Evolutionary conservation across 2,113 vertebrate species (phyloP).

Genomic region (Centrocercus urophasianus): DNA sequence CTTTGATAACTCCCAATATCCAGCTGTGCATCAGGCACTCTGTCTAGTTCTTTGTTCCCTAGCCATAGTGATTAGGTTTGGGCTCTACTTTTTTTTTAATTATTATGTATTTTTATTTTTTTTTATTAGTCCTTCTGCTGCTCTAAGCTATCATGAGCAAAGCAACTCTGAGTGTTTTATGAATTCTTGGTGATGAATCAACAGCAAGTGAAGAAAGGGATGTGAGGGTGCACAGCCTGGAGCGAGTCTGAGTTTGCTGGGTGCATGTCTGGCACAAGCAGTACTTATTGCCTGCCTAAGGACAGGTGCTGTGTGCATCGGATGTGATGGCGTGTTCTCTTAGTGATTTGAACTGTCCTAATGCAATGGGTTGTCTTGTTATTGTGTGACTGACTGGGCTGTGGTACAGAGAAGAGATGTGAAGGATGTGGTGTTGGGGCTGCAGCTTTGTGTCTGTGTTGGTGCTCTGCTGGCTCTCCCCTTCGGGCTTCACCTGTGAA

Average conservation of each 20-base stretch:
- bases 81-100: neutral
- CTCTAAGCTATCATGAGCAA: neutral
- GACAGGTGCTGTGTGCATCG: rapidly evolving
- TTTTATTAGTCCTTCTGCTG: neutral
- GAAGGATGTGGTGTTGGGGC: neutral
- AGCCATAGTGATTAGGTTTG: neutral
- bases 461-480: neutral
- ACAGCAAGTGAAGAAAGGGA: neutral
- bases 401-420: neutral
- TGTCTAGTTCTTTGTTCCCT: neutral
- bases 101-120: neutral
- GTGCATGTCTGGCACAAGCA: rapidly evolving
- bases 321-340: neutral
- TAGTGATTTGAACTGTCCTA: neutral
- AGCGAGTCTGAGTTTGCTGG: neutral
- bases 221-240: neutral
- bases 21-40: neutral
- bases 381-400: neutral
- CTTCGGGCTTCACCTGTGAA: rapidly evolving
- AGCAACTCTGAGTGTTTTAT: neutral
- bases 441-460: neutral
- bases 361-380: neutral
- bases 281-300: rapidly evolving
- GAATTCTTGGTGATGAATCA: neutral
- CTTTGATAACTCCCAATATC: neutral